Percentiles rank a stretch among this genome's conserved stretches.
phyloP scores from a whole-genome alignment of 1,140 invertebrate species.

The Chionoecetes opilio region DNA sequence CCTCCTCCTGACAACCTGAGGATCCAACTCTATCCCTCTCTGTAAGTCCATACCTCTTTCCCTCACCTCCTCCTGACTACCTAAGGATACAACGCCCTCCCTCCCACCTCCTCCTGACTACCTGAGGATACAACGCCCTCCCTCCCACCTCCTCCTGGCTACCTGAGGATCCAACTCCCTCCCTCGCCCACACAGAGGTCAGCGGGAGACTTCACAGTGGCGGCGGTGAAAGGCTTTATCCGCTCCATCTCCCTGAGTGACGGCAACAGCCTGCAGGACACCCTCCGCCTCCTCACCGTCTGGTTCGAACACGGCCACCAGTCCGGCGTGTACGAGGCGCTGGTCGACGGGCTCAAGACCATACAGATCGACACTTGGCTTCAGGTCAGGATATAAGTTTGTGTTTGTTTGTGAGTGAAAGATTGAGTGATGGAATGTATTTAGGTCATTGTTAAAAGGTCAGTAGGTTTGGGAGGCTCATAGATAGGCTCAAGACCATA shows the following conservation, averaged over 20 bases:
- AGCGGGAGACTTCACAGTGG: conserved; percentile 87
- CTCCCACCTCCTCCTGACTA: too few species aligned
- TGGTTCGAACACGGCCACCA: conserved; percentile 98
- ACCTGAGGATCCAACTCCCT: conserved; percentile 3
- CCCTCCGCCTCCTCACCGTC: conserved; percentile 94
- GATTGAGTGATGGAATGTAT: neutral
- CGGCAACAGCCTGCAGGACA: conserved; percentile 98
- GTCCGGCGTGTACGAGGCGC: conserved; percentile 95
- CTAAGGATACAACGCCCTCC: too few species aligned
- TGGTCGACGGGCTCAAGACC: conserved; percentile 95
- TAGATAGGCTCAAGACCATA: too few species aligned
- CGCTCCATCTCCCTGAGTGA: conserved; percentile 95
- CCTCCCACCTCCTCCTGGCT: too few species aligned
- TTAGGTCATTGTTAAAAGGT: too few species aligned
- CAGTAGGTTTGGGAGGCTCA: too few species aligned
- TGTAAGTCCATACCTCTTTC: too few species aligned
- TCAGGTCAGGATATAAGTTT: conserved; percentile 89
- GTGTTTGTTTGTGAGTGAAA: neutral
- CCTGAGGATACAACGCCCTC: too few species aligned
- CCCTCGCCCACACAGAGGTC: conserved; percentile 54
- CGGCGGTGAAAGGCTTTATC: conserved; percentile 98
- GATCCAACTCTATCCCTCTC: too few species aligned
- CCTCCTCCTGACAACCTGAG: too few species aligned
- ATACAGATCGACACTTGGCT: conserved; percentile 99
- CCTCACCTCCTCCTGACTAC: too few species aligned